Conservation (phyloP, 2,797 vertebrate genomes). For the Chloroceryle amazona region DNA sequence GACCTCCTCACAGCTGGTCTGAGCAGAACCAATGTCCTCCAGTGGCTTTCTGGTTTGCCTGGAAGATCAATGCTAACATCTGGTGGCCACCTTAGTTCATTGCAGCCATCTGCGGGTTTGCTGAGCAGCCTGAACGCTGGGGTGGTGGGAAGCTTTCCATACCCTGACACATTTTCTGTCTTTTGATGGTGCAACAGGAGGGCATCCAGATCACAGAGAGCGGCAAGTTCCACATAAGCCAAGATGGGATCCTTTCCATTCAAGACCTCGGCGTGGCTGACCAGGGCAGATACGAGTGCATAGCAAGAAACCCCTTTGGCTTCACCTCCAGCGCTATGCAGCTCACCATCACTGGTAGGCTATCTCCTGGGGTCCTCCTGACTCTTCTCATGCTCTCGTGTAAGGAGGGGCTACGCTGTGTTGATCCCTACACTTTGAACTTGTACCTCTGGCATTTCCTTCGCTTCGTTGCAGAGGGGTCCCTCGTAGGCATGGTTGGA, state of each 20-base stretch:
- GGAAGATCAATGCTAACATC: slow-evolving; percentile 66
- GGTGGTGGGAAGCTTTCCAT: fast-evolving
- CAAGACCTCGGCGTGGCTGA: slow-evolving; percentile 76
- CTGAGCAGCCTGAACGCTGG: not conserved
- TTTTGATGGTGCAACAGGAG: slow-evolving; percentile 50
- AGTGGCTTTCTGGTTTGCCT: not conserved
- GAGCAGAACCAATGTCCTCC: not conserved
- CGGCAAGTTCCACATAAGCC: slow-evolving; percentile 76
- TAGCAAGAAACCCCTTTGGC: slow-evolving; percentile 77
- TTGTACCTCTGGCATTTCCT: not conserved
- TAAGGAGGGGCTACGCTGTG: not conserved
- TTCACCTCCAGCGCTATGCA: slow-evolving; percentile 76
- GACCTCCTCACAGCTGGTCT: not conserved
- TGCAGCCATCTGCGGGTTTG: not conserved
- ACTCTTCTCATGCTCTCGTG: fast-evolving
- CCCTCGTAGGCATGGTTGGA: fast-evolving
- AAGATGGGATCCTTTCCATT: slow-evolving; percentile 72
- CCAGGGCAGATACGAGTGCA: slow-evolving; percentile 78
- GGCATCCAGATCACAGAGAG: slow-evolving; percentile 80
- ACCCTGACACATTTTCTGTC: not conserved
- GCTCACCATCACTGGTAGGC: slow-evolving; percentile 73
- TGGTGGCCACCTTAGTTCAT: slow-evolving; percentile 26
- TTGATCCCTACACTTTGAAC: not conserved
- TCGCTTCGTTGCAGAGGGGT: not conserved
- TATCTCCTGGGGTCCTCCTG: not conserved